Percentiles rank a stretch among this genome's conserved stretches.
These are phyloP conservation scores for Takifugu bimaculatus DNA, from an alignment of 2,113 vertebrate genomes.

Conservation along the genomic window DNA sequence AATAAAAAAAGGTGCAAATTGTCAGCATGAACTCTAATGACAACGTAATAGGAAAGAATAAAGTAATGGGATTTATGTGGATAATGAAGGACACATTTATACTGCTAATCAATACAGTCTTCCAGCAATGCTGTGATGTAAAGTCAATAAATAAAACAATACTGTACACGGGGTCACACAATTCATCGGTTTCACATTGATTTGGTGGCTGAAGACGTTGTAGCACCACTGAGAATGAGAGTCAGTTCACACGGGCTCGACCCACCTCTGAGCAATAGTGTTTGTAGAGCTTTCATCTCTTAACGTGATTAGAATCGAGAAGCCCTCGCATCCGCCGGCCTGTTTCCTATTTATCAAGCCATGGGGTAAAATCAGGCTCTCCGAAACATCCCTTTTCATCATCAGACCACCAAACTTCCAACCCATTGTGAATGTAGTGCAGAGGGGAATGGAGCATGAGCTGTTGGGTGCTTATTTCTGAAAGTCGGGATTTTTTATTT, in stretches of 20 bases:
- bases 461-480: constrained; percentile 13
- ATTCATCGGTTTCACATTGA: constrained; percentile 46
- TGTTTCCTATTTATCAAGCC: constrained; percentile 15
- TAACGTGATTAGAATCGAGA: constrained; percentile 21
- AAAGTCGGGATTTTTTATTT: constrained; percentile 15
- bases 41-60: constrained; percentile 46
- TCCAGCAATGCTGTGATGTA: constrained; percentile 59
- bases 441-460: constrained; percentile 9
- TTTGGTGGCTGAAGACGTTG: constrained; percentile 36
- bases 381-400: constrained; percentile 49
- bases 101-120: constrained; percentile 63
- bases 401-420: constrained; percentile 18
- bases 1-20: constrained; percentile 43
- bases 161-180: constrained; percentile 59
- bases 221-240: constrained; percentile 57
- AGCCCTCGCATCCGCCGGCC: background rate
- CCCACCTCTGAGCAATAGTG: constrained; percentile 16
- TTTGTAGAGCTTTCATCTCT: background rate
- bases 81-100: constrained; percentile 54
- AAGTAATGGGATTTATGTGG: constrained; percentile 27
- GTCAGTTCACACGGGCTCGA: constrained; percentile 16
- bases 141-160: constrained; percentile 75
- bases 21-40: constrained; percentile 39
- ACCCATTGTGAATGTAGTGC: constrained; percentile 14
- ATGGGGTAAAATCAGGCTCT: constrained; percentile 16